A percentile compares a stretch with the other conserved stretches of the same genome.
These are phyloP conservation scores for Telenomus remus DNA, from an alignment of 1,140 invertebrate species.

Conservation along the genomic window DNA sequence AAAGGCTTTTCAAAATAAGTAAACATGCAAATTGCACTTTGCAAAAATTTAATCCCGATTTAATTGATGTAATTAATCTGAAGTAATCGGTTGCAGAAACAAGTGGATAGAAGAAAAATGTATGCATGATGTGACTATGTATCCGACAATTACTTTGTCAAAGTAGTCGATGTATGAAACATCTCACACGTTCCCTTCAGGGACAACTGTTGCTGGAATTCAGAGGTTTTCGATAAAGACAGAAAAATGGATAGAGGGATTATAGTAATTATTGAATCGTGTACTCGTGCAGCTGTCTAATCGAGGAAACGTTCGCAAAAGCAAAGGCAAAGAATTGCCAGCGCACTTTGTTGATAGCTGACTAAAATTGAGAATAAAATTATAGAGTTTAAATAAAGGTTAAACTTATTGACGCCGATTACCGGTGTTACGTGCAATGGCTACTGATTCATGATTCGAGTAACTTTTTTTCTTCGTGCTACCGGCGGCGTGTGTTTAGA, in stretches of 20 bases:
- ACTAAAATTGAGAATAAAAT: conserved; percentile 51
- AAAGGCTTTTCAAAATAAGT: too few relatives aligned
- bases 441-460: conserved; percentile 46
- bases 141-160: not conserved
- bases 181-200: conserved; percentile 12
- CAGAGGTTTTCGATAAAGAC: conserved; percentile 36
- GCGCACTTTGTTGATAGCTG: conserved; percentile 51
- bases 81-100: not conserved
- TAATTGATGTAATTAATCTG: too few relatives aligned
- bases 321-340: conserved; percentile 33
- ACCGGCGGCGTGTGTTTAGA: conserved; percentile 22
- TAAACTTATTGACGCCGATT: conserved; percentile 60
- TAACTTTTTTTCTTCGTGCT: not conserved
- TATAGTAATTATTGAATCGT: conserved; percentile 58
- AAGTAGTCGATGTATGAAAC: conserved; percentile 5
- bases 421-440: conserved; percentile 55
- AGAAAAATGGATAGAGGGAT: conserved; percentile 38
- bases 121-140: not conserved
- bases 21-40: too few relatives aligned
- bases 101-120: not conserved
- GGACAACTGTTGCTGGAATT: conserved; percentile 40
- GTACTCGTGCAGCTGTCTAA: conserved; percentile 40
- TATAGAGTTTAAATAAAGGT: conserved; percentile 61
- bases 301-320: conserved; percentile 38
- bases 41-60: too few relatives aligned